Percentiles rank a stretch among this genome's conserved stretches.
These are phyloP conservation scores for Tholera decimalis DNA, from an alignment of 2,888 invertebrate species.

Conservation along the genomic window DNA sequence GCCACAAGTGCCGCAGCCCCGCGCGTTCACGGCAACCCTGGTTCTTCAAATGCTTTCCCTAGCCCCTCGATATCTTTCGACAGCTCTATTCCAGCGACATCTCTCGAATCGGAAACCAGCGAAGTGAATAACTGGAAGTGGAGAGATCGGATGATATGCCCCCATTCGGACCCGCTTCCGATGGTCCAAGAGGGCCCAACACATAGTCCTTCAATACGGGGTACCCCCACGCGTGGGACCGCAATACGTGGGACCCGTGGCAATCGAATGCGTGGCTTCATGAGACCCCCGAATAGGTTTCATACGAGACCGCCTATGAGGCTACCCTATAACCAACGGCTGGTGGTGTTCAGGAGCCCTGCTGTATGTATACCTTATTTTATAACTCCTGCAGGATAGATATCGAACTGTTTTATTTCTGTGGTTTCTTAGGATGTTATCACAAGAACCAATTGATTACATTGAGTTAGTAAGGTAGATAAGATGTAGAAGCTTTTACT, in stretches of 20 bases:
- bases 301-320: slow-evolving; percentile 21
- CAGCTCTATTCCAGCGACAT: neutral
- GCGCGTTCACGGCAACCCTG: slow-evolving; percentile 3
- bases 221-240: slow-evolving; percentile 3
- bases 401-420: neutral
- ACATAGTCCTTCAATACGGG: neutral
- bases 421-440: neutral
- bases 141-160: slow-evolving; percentile 47
- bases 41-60: neutral
- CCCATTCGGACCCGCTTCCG: slow-evolving; percentile 16
- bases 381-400: slow-evolving; percentile 25
- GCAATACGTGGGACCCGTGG: slow-evolving; percentile 7
- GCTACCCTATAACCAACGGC: slow-evolving; percentile 45
- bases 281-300: slow-evolving; percentile 35
- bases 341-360: slow-evolving; percentile 56
- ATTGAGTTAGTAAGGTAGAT: too few species aligned
- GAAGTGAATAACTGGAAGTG: slow-evolving; percentile 32
- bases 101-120: slow-evolving; percentile 6
- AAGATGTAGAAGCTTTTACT: too few species aligned
- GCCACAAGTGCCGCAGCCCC: neutral
- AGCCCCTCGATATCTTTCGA: neutral
- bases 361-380: slow-evolving; percentile 70
- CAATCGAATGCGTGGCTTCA: neutral
- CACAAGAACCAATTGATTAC: neutral
- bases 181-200: neutral